These are phyloP conservation scores for Phymatocera aterrima DNA, from an alignment of 2,888 invertebrate genomes.

Conservation along the genomic window DNA sequence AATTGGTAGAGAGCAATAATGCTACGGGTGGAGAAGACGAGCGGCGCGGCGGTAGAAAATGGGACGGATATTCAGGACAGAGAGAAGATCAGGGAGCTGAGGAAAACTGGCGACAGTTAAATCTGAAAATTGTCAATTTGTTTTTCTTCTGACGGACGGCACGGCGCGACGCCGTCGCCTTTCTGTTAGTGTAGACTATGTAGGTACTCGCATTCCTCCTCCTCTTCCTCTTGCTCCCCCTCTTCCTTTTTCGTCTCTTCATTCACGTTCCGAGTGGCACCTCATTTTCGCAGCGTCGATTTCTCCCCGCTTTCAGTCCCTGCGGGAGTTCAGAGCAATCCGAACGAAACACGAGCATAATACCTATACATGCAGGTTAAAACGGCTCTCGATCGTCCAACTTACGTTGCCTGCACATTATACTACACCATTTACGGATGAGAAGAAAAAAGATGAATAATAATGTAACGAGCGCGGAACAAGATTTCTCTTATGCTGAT, in stretches of 20 bases:
- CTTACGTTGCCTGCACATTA: too few species aligned
- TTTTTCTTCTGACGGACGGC: conserved; percentile 31
- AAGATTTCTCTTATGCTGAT: too few species aligned
- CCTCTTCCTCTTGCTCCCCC: not conserved
- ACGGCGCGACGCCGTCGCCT: not conserved
- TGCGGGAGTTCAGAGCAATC: not conserved
- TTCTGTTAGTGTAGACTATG: too few species aligned
- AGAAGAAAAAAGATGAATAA: too few species aligned
- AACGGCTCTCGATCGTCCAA: too few species aligned
- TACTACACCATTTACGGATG: too few species aligned
- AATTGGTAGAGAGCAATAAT: conserved; percentile 4
- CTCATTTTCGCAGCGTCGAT: conserved; percentile 21
- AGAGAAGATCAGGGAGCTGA: too few species aligned
- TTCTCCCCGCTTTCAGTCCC: not conserved
- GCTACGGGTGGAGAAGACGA: not conserved
- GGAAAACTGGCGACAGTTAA: conserved; percentile 19
- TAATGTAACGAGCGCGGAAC: too few species aligned
- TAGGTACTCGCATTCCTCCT: not conserved
- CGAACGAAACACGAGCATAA: not conserved
- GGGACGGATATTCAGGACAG: too few species aligned
- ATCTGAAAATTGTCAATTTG: conserved; percentile 44
- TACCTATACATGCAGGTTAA: too few species aligned
- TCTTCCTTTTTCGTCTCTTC: not conserved
- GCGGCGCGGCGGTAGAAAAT: not conserved
- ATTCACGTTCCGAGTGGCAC: conserved; percentile 19